A percentile compares a stretch with the other conserved stretches of the same genome.
phyloP scores from a whole-genome alignment of 2,888 invertebrate genomes.

The Pristionchus exspectatus region DNA sequence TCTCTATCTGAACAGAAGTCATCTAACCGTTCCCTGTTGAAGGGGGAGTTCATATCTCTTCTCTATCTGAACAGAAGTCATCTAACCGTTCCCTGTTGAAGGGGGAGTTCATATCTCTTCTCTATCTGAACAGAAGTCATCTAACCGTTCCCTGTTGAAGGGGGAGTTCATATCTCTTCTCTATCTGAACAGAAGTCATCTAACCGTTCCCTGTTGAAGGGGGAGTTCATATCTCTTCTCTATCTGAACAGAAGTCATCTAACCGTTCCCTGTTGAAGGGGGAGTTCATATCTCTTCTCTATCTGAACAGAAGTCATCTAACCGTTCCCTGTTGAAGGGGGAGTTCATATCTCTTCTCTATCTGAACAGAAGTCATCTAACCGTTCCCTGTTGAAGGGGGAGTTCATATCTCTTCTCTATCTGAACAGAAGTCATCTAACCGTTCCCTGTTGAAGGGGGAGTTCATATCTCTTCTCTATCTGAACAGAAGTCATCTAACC shows the following conservation, averaged over 20 bases:
- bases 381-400: no score
- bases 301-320: not conserved
- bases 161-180: no score
- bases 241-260: not conserved
- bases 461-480: constrained; percentile 35
- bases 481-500: not conserved
- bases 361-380: not conserved
- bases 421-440: not conserved
- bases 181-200: not conserved
- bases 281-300: constrained; percentile 28
- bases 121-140: not conserved
- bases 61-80: not conserved
- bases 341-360: constrained; percentile 31
- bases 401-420: constrained; percentile 33
- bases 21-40: not conserved
- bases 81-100: constrained; percentile 1
- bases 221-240: constrained; percentile 24
- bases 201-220: constrained; percentile 9
- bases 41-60: no score
- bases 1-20: not conserved
- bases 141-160: constrained; percentile 5
- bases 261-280: constrained; percentile 2
- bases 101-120: no score
- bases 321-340: constrained; percentile 12
- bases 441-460: no score